Evolutionary conservation across 2,888 invertebrate genomes (phyloP).

Genomic region (Julus scandinavius): DNA sequence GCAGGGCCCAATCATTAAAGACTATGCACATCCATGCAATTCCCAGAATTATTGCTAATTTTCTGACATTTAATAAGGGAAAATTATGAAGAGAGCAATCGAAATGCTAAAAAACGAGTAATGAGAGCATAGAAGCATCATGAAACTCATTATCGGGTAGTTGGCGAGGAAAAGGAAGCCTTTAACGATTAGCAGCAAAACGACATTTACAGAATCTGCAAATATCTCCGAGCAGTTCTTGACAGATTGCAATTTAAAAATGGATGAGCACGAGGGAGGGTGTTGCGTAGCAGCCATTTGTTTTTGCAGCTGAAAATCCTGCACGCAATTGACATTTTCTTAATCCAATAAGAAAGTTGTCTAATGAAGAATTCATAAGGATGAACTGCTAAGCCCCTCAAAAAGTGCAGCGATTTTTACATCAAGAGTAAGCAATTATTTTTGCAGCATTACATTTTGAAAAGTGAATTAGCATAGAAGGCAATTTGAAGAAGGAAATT

Average conservation of each 20-base stretch:
- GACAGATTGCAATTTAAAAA: neutral
- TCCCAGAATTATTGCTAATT: neutral
- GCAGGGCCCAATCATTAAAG: neutral
- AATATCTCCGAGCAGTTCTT: neutral
- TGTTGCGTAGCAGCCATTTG: neutral
- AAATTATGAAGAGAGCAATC: neutral
- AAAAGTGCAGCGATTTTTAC: neutral
- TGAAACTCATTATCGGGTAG: neutral
- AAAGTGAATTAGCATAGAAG: neutral
- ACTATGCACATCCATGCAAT: neutral
- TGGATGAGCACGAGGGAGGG: neutral
- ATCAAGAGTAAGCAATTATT: neutral
- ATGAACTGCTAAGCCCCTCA: neutral
- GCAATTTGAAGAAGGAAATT: neutral
- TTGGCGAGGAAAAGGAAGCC: neutral
- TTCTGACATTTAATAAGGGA: neutral
- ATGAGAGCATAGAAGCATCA: neutral
- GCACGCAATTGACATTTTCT: neutral
- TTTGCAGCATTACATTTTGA: neutral
- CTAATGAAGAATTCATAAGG: constrained; percentile 14
- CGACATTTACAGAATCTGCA: neutral
- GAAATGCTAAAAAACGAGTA: neutral
- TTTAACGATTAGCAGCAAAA: neutral
- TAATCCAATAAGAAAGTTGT: constrained; percentile 3
- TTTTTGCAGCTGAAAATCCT: neutral